phyloP scores from a whole-genome alignment of 2,113 vertebrate genomes.

The Percopsis transmontana region DNA sequence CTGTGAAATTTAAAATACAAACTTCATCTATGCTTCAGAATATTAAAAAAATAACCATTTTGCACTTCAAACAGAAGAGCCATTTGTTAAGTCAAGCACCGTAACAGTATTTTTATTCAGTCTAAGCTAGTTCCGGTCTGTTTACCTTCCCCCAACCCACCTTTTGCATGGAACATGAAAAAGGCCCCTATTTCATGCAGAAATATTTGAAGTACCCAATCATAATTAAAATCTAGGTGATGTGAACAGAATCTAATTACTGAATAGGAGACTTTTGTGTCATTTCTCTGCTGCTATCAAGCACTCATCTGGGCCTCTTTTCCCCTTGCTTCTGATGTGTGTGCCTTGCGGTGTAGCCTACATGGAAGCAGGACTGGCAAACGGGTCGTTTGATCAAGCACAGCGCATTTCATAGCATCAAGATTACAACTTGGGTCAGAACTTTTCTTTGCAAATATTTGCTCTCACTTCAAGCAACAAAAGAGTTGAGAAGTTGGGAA shows the following conservation, averaged over 20 bases:
- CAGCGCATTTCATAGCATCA: slow-evolving; percentile 46
- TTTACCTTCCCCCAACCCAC: not conserved
- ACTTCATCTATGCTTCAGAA: too few species aligned
- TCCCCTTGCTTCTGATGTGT: slow-evolving; percentile 45
- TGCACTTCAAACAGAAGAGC: slow-evolving; percentile 12
- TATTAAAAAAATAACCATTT: not conserved
- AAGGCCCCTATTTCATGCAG: slow-evolving; percentile 14
- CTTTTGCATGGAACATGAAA: slow-evolving; percentile 15
- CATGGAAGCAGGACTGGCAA: slow-evolving; percentile 8
- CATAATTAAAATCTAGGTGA: slow-evolving; percentile 64
- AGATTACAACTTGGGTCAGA: slow-evolving; percentile 34
- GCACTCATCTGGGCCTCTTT: slow-evolving; percentile 41
- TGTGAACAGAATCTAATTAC: slow-evolving; percentile 53
- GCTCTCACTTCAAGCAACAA: not conserved
- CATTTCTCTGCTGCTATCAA: slow-evolving; percentile 48
- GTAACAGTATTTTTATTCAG: slow-evolving; percentile 1
- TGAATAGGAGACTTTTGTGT: slow-evolving; percentile 49
- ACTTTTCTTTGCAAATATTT: slow-evolving; percentile 26
- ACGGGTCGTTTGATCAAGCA: slow-evolving; percentile 52
- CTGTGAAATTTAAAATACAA: too few species aligned
- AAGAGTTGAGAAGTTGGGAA: slow-evolving; percentile 2
- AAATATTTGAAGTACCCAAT: slow-evolving; percentile 49
- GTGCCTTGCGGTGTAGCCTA: slow-evolving; percentile 23
- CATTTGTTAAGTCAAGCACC: slow-evolving; percentile 3
- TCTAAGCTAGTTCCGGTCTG: slow-evolving; percentile 1